Conservation (phyloP, 2,113 vertebrate genomes). For the Dendropsophus ebraccatus region DNA sequence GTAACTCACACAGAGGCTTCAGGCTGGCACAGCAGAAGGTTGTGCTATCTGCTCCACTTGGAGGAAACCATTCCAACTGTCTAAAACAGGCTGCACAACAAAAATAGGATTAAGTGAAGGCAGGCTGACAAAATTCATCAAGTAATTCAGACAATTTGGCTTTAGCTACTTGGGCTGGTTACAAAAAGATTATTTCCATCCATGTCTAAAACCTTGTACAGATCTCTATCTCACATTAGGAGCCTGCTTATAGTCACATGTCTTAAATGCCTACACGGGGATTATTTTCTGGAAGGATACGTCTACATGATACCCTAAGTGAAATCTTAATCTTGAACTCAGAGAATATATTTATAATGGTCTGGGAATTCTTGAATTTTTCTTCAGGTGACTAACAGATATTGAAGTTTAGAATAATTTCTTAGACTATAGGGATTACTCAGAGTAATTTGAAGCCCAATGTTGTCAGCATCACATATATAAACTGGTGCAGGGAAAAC, state of each 20-base stretch:
- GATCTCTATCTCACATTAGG: not conserved
- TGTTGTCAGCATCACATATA: not conserved
- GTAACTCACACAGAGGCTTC: slow-evolving; percentile 38
- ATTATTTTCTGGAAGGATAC: not conserved
- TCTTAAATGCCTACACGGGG: not conserved
- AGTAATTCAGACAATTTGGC: not conserved
- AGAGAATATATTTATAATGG: too few species aligned
- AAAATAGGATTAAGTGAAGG: slow-evolving; percentile 22
- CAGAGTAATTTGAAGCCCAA: not conserved
- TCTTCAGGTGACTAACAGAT: too few species aligned
- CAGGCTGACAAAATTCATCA: slow-evolving; percentile 20
- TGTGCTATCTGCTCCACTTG: slow-evolving; percentile 39
- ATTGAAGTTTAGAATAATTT: too few species aligned
- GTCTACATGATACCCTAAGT: not conserved
- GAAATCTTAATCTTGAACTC: not conserved
- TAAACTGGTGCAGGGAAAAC: not conserved
- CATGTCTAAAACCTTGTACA: not conserved
- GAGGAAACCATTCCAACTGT: slow-evolving; percentile 31
- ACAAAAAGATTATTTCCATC: not conserved
- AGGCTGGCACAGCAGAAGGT: slow-evolving; percentile 53
- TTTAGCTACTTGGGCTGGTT: not conserved
- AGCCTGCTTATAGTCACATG: not conserved
- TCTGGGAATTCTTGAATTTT: too few species aligned
- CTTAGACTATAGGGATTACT: not conserved
- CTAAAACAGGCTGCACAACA: slow-evolving; percentile 21